These are phyloP conservation scores for Lasioglossum pauxillum DNA, from an alignment of 2,888 invertebrate genomes.

Conservation along the genomic window DNA sequence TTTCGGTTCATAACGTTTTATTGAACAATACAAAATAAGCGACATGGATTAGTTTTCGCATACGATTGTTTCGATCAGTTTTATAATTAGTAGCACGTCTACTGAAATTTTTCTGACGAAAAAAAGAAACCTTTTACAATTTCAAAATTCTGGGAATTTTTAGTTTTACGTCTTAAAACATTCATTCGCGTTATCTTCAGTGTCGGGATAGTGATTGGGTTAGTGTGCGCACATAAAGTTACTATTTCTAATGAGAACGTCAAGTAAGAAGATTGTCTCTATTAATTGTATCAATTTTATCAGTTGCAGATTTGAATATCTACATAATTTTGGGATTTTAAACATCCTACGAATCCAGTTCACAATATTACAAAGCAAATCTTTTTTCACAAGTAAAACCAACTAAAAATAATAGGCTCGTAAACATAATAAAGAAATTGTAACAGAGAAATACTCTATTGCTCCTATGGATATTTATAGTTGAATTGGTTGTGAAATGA, in stretches of 20 bases:
- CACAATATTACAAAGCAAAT: background rate
- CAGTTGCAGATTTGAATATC: background rate
- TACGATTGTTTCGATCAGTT: background rate
- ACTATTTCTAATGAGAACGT: background rate
- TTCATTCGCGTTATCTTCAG: background rate
- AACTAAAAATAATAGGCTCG: background rate
- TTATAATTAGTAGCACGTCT: background rate
- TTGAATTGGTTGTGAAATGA: background rate
- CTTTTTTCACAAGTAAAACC: background rate
- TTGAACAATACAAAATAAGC: background rate
- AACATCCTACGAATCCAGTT: background rate
- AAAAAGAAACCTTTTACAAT: background rate
- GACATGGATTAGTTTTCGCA: background rate
- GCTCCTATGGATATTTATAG: background rate
- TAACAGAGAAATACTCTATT: background rate
- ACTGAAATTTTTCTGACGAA: background rate
- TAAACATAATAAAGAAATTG: background rate
- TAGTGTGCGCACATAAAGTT: background rate
- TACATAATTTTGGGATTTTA: background rate
- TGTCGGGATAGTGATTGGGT: slow-evolving; percentile 9
- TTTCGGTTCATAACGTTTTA: background rate
- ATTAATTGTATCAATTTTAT: background rate
- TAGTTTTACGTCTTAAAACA: background rate
- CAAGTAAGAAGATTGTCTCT: background rate
- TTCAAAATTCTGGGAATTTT: background rate